Percentiles rank a stretch among this genome's conserved stretches.
These are phyloP conservation scores for Sycophila sp. DNA, from an alignment of 1,140 invertebrate genomes.

Conservation along the genomic window DNA sequence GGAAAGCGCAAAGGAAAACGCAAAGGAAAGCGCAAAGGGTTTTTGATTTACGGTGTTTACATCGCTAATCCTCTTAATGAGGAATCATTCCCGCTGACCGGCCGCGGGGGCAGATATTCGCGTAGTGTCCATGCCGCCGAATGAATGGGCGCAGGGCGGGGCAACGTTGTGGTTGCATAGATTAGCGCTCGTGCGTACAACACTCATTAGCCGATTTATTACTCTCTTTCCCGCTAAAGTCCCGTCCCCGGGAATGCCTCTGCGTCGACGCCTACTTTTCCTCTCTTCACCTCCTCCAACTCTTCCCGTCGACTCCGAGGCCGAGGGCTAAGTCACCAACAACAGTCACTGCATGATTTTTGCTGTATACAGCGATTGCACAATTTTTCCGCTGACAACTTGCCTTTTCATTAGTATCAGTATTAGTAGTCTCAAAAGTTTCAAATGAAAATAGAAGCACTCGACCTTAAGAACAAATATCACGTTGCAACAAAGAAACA, in stretches of 20 bases:
- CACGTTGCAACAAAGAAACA: no score
- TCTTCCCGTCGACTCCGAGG: no score
- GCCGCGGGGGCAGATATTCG: not conserved
- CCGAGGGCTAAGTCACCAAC: no score
- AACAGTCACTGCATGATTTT: no score
- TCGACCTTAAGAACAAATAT: no score
- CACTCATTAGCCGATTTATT: slow-evolving; percentile 57
- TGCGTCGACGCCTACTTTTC: slow-evolving; percentile 34
- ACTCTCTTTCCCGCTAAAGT: slow-evolving; percentile 46
- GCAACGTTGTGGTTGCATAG: slow-evolving; percentile 50
- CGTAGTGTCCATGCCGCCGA: not conserved
- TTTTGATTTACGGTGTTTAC: slow-evolving; percentile 54
- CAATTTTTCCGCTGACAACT: no score
- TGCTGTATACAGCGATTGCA: no score
- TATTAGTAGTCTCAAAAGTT: no score
- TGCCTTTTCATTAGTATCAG: no score
- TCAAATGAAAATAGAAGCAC: no score
- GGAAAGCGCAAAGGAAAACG: not conserved
- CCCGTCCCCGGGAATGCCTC: slow-evolving; percentile 6
- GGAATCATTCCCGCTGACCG: slow-evolving; percentile 39
- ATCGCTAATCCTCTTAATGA: slow-evolving; percentile 50
- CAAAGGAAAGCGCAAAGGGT: not conserved
- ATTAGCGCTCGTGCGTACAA: slow-evolving; percentile 53
- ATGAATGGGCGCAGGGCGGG: slow-evolving; percentile 38
- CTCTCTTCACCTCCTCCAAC: no score